These are phyloP conservation scores for Dryobota labecula DNA, from an alignment of 2,888 invertebrate species.

Conservation along the genomic window DNA sequence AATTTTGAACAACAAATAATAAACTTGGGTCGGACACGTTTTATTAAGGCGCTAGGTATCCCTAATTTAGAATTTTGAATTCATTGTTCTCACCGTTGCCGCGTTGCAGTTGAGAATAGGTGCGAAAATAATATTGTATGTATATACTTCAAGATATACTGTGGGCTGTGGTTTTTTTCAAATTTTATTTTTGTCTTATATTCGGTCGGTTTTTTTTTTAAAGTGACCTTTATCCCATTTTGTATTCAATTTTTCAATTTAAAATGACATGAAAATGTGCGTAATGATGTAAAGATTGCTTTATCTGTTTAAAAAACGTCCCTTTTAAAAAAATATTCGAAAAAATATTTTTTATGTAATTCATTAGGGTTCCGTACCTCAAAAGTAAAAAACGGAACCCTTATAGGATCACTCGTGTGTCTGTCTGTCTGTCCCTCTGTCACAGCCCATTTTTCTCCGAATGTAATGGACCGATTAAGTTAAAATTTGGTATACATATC, in stretches of 20 bases:
- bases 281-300: no score
- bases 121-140: not conserved
- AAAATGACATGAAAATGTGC: not conserved
- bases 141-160: no score
- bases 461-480: no score
- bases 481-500: no score
- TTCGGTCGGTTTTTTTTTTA: no score
- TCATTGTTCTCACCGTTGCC: not conserved
- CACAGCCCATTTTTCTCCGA: no score
- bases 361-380: no score
- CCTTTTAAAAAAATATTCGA: not conserved
- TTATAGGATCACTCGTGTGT: no score
- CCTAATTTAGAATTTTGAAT: not conserved
- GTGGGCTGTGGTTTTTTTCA: not conserved
- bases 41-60: not conserved
- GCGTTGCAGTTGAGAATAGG: not conserved
- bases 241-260: not conserved
- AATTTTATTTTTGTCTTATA: not conserved
- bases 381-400: no score
- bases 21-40: slow-evolving; percentile 48
- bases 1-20: slow-evolving; percentile 58
- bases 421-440: no score
- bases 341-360: no score
- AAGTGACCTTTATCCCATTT: not conserved
- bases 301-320: not conserved